phyloP scores from a whole-genome alignment of 92 coral and sea anemone species.

The Zoanthus sansibaricus region DNA sequence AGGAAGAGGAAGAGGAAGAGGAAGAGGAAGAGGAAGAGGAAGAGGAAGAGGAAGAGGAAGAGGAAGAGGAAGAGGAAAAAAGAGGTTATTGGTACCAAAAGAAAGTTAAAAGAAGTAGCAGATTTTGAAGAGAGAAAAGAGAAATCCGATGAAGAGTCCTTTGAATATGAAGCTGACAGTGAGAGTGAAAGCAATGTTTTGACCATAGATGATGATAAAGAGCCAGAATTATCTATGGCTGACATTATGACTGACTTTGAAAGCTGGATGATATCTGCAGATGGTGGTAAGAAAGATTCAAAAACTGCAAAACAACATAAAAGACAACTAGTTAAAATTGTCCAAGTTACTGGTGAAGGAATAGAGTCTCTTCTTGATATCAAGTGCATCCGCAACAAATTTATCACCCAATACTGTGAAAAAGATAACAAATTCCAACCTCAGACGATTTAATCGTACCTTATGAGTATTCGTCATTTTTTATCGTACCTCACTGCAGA shows the following conservation, averaged over 20 bases:
- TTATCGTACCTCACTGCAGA: conserved; percentile 38
- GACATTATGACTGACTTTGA: neutral
- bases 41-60: too few species aligned
- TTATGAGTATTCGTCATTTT: conserved; percentile 45
- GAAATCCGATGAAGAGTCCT: neutral
- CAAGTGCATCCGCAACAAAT: conserved; percentile 11
- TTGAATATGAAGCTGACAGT: neutral
- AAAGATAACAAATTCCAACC: conserved; percentile 20
- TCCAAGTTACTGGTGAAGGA: conserved; percentile 5
- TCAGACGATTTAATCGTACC: conserved; percentile 45
- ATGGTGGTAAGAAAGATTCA: conserved; percentile 21
- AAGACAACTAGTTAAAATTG: neutral
- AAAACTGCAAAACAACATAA: conserved; percentile 45
- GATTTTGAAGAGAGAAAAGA: too few species aligned
- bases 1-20: too few species aligned
- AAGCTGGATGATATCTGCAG: conserved; percentile 26
- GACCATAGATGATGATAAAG: neutral
- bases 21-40: too few species aligned
- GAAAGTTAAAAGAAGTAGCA: too few species aligned
- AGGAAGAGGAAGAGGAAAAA: too few species aligned
- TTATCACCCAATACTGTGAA: conserved; percentile 27
- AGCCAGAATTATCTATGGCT: neutral
- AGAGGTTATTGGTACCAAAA: too few species aligned
- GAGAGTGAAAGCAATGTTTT: neutral
- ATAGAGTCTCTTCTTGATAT: conserved; percentile 7